phyloP scores from a whole-genome alignment of 2,888 invertebrate species.

The Agrotis segetum region DNA sequence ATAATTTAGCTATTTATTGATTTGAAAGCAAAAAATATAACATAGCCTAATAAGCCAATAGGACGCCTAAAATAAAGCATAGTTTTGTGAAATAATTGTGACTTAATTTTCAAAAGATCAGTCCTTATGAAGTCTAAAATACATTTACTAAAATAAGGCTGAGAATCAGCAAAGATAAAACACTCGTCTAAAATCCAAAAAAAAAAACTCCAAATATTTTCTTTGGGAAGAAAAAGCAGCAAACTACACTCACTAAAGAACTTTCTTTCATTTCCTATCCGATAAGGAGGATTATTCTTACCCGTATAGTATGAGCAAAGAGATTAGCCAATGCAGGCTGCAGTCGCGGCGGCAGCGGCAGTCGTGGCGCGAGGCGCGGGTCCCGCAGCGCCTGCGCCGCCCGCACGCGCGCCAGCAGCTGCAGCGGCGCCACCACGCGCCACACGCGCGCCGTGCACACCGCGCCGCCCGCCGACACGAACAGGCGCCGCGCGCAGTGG shows the following conservation, averaged over 20 bases:
- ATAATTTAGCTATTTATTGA: too few relatives aligned
- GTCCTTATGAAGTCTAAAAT: too few relatives aligned
- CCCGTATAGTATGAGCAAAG: constrained; percentile 98
- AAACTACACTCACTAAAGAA: neutral
- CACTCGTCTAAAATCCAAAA: too few relatives aligned
- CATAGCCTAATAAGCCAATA: too few relatives aligned
- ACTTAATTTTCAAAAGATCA: too few relatives aligned
- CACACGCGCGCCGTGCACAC: constrained; percentile 98
- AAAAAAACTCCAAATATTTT: too few relatives aligned
- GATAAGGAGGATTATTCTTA: constrained; percentile 76
- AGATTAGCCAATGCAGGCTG: constrained; percentile 96
- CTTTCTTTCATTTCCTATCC: neutral
- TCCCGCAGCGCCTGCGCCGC: constrained; percentile 94
- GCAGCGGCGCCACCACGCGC: constrained; percentile 96
- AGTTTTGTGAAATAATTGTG: too few relatives aligned
- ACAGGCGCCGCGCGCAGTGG: constrained; percentile 98
- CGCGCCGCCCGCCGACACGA: constrained; percentile 95
- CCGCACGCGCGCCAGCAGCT: constrained; percentile 96
- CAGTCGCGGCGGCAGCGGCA: constrained; percentile 97
- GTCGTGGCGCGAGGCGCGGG: constrained; percentile 93
- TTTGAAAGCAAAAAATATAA: too few relatives aligned
- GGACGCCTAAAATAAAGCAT: too few relatives aligned
- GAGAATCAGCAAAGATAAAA: too few relatives aligned
- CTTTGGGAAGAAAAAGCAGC: too few relatives aligned
- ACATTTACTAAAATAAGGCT: too few relatives aligned